Evolutionary conservation across 1,140 invertebrate species (phyloP), one percentile per base, ranked within the genome.

Genomic region (Drosophila bifasciata): DNA sequence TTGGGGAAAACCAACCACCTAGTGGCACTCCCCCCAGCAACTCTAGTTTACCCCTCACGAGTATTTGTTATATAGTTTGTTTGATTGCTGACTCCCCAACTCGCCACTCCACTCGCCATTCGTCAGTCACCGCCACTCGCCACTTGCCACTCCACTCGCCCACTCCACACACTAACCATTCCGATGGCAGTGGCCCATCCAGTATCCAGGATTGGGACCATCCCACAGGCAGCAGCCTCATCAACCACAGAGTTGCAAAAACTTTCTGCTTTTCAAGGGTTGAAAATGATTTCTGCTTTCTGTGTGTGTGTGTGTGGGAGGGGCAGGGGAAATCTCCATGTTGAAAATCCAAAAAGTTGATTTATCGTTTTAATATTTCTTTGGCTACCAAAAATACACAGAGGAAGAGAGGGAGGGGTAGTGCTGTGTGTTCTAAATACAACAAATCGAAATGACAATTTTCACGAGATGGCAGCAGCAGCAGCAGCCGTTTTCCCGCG

Each of bases 321-420:
- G 11, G 32, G 9, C 2, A 3, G 32, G 32, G 11, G 32, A 4
- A 36, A n/a, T n/a, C n/a, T 36, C 11, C 32, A 36, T 63, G 71
- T 61, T 76, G 75, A 56, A 77, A 61, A 78, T 83, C 74, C 79
- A 69, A 70, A 80, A 84, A 83, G 74, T 86, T 85, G 81, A 85
- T 85, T 85, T 85, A 85, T 85, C 73, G 83, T 88, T 85, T 85
- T 85, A 86, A 85, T 85, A 85, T 88, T 85, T 86, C 77, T 63
- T 77, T 67, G 21, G 43, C 23, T 13, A 11, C 5, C 32, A 25
- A 25, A 3, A 21, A 21, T 2, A 25, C 0, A 11, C 9, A 36
- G 32, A 53, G 58, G 48, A 52, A 52, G 39, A 32, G 45, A 28
- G 46, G 0, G 32, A 36, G 25, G 39, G 52, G 50, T 21, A 32